Evolutionary conservation across 2,113 vertebrate genomes (phyloP), one percentile per base, ranked within the genome.

Genomic region (Calidris pygmaea): DNA sequence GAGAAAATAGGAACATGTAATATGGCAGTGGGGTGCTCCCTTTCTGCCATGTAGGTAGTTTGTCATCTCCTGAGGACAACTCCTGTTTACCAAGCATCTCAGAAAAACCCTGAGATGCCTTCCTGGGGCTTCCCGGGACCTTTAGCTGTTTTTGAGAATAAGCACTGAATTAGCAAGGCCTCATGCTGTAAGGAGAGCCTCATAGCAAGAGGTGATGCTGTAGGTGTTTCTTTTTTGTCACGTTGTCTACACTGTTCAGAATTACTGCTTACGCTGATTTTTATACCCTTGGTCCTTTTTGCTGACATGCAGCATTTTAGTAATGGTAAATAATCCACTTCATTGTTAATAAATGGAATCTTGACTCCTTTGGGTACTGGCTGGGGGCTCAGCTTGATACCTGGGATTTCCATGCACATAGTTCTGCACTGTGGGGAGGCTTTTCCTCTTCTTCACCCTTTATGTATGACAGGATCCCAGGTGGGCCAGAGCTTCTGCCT

Each of bases 321-420:
- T 75, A 50, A 52, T 43, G 39, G 10, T 47, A 78, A 9, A 84
- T 73, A 53, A 78, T 27, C 59, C 13, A 30, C 23, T 58, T 63
- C 2, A 6, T 37, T 63, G 20, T 17, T 72, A 59, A 47, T 80
- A 86, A 86, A 19, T 4, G 10, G 34, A 63, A 29, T 90, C 87
- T 43, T 30, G 66, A 53, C 32, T 66, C 41, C 34, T 73, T 60
- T 60, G 35, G 21, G 62, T 19, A 11, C 39, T 41, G 43, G 50
- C 37, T 39, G 30, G 26, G 71, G 9, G 17, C 47, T 84, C 2
- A 1, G 29, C 19, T 68, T 32, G 77, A 26, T 32, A 39, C 30
- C 45, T 7, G 12, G 55, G 19, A 50, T 65, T 85, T 45, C 56
- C 9, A 21, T 14, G 0, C 21, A 8, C 7, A 0, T 22, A 32